Evolutionary conservation across 1,140 invertebrate genomes (phyloP).

Genomic region (Doryteuthis pealeii): DNA sequence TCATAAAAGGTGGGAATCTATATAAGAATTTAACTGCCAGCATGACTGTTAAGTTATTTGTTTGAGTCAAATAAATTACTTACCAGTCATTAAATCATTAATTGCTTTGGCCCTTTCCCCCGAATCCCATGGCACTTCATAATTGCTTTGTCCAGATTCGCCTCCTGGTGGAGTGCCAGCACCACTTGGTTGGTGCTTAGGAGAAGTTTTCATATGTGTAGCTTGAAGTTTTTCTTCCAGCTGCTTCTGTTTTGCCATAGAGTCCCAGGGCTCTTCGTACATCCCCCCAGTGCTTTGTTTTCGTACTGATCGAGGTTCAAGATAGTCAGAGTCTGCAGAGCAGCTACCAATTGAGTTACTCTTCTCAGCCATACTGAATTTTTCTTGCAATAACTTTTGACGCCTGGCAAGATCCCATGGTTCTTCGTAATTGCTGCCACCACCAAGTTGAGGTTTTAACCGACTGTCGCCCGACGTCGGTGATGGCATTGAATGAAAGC

Average conservation of each 20-base stretch:
- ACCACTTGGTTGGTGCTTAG: constrained; percentile 13
- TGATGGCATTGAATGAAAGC: constrained; percentile 16
- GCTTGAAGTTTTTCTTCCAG: constrained; percentile 35
- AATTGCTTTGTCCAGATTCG: constrained; percentile 11
- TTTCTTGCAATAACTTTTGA: constrained; percentile 12
- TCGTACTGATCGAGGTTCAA: background rate
- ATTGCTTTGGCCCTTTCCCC: constrained; percentile 11
- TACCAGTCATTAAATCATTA: constrained; percentile 4
- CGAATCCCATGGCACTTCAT: constrained; percentile 12
- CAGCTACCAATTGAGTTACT: too few relatives aligned
- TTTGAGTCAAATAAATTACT: background rate
- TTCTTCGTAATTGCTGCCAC: constrained; percentile 30
- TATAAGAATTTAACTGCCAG: too few relatives aligned
- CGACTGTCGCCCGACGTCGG: background rate
- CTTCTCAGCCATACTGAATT: constrained; percentile 10
- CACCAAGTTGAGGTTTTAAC: constrained; percentile 4
- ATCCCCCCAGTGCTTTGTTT: constrained; percentile 13
- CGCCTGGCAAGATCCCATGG: constrained; percentile 31
- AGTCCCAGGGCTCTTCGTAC: constrained; percentile 48
- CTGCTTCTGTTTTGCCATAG: constrained; percentile 31
- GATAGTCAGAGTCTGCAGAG: constrained; percentile 1
- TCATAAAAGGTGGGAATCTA: too few relatives aligned
- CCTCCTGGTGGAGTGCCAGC: constrained; percentile 10
- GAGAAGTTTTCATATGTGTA: constrained; percentile 24
- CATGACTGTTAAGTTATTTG: too few relatives aligned